phyloP scores from a whole-genome alignment of 2,113 vertebrate genomes.

The Nothocercus nigrocapillus region DNA sequence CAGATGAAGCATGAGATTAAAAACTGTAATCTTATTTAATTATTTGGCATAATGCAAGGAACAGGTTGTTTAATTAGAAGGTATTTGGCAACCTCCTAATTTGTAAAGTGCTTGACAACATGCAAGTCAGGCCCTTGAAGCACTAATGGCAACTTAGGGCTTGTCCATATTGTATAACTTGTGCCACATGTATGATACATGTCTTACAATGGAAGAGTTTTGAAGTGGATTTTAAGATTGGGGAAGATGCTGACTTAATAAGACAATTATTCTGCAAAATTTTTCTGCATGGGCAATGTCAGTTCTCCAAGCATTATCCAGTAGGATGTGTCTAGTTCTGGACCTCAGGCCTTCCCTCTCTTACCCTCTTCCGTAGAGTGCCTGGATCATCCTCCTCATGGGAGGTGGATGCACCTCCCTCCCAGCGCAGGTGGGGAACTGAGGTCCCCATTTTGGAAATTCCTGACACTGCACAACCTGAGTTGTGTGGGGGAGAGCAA shows the following conservation, averaged over 20 bases:
- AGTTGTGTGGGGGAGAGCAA: not conserved
- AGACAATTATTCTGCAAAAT: not conserved
- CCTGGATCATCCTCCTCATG: too few species aligned
- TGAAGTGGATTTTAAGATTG: not conserved
- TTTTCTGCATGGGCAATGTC: not conserved
- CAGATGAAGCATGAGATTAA: slow-evolving; percentile 42
- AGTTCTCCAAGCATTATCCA: not conserved
- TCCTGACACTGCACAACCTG: not conserved
- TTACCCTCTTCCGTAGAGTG: not conserved
- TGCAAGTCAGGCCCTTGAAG: slow-evolving; percentile 47
- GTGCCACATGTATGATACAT: not conserved
- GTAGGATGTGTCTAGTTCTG: not conserved
- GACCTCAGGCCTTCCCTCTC: not conserved
- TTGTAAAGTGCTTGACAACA: slow-evolving; percentile 52
- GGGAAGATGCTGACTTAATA: not conserved
- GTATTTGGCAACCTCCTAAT: slow-evolving; percentile 43
- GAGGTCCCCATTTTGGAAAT: not conserved
- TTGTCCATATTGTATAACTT: not conserved
- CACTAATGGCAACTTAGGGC: not conserved
- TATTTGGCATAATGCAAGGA: slow-evolving; percentile 39
- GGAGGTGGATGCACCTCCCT: not conserved
- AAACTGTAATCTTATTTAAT: slow-evolving; percentile 37
- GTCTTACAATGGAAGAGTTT: not conserved
- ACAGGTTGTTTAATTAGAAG: slow-evolving; percentile 60
- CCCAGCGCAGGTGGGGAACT: not conserved